Conservation (phyloP, 1,140 invertebrate species). For the Marisa cornuarietis region DNA sequence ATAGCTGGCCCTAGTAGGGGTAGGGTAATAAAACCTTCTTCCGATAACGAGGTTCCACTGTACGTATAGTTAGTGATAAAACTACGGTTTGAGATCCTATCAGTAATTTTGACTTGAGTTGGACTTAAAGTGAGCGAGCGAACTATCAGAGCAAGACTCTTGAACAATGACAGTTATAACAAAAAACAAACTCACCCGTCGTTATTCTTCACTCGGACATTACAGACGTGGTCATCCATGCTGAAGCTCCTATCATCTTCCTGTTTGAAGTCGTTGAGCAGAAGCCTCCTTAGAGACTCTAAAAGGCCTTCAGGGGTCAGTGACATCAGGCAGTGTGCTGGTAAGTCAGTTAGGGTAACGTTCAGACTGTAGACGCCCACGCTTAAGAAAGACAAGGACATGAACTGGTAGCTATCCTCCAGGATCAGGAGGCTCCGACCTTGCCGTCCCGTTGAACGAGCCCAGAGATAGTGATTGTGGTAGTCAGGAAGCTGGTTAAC, state of each 20-base stretch:
- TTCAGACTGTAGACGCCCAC: slow-evolving; percentile 22
- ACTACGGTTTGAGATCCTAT: too few species aligned
- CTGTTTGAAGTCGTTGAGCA: slow-evolving; percentile 41
- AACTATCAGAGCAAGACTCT: too few species aligned
- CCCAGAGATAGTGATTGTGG: slow-evolving; percentile 29
- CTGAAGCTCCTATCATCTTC: slow-evolving; percentile 20
- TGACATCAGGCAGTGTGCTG: slow-evolving; percentile 25
- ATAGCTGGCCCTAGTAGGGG: too few species aligned
- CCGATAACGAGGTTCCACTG: too few species aligned
- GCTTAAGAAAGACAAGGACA: slow-evolving; percentile 38
- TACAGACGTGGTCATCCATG: slow-evolving; percentile 43
- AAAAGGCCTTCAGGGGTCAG: slow-evolving; percentile 22
- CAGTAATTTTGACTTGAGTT: too few species aligned
- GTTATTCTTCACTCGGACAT: slow-evolving; percentile 34
- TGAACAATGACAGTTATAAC: too few species aligned
- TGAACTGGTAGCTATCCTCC: slow-evolving; percentile 45
- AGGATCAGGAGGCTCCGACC: slow-evolving; percentile 44
- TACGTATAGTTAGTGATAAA: too few species aligned
- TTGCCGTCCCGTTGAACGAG: slow-evolving; percentile 32
- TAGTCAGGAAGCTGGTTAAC: neutral
- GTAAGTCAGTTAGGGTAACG: slow-evolving; percentile 14
- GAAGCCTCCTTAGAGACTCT: slow-evolving; percentile 20
- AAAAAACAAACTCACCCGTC: slow-evolving; percentile 18
- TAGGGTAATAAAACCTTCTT: too few species aligned
- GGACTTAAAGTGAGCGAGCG: too few species aligned